Evolutionary conservation across 2,113 vertebrate genomes (phyloP).

Genomic region (Ptyas mucosa): DNA sequence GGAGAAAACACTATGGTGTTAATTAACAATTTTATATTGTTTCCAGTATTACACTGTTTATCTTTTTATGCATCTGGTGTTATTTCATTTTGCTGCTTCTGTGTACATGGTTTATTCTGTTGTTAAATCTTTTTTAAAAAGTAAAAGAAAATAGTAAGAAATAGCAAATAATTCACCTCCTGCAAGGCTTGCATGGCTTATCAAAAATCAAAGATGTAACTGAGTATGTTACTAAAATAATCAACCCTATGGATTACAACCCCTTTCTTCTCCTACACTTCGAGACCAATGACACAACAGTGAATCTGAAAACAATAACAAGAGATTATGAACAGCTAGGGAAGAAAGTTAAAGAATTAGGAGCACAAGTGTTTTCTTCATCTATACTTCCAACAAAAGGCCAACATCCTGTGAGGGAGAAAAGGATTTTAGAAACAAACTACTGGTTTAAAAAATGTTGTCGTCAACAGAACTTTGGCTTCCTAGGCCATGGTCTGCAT

Average conservation of each 20-base stretch:
- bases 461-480: neutral
- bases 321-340: neutral
- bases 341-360: neutral
- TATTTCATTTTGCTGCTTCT: neutral
- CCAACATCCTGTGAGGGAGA: neutral
- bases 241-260: neutral
- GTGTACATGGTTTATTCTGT: neutral
- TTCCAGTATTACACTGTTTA: neutral
- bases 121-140: neutral
- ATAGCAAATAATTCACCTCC: neutral
- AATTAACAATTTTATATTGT: neutral
- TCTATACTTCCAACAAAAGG: neutral
- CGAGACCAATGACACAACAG: neutral
- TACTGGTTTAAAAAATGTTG: neutral
- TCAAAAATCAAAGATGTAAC: neutral
- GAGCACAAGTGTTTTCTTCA: neutral
- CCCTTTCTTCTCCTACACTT: neutral
- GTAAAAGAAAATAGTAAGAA: neutral
- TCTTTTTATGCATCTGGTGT: neutral
- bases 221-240: neutral
- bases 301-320: neutral
- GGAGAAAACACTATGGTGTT: neutral
- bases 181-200: neutral
- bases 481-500: neutral
- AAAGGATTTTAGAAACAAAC: neutral